A percentile compares a stretch with the other conserved stretches of the same genome.
Evolutionary conservation across 2,113 vertebrate genomes (phyloP).

Genomic region (Trichechus manatus): DNA sequence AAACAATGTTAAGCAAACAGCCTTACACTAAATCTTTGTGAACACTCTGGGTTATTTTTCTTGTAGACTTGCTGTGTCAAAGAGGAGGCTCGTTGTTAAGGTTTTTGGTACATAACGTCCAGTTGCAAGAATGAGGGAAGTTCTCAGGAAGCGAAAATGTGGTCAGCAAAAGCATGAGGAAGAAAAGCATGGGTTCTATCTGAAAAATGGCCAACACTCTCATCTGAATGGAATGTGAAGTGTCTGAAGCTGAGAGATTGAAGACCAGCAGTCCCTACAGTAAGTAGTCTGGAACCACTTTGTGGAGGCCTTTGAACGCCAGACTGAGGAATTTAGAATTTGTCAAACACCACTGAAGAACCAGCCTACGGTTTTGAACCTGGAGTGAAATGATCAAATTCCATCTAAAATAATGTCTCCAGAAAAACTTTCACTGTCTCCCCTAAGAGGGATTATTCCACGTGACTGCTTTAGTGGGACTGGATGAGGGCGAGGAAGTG

Average conservation of each 20-base stretch:
- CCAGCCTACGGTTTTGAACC: not conserved
- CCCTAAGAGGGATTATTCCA: not conserved
- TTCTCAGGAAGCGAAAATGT: not conserved
- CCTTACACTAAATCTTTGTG: not conserved
- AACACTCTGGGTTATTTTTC: not conserved
- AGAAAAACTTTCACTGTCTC: slow-evolving; percentile 1
- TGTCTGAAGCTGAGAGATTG: not conserved
- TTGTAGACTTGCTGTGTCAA: not conserved
- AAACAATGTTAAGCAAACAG: not conserved
- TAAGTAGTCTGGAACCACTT: not conserved
- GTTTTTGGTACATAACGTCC: not conserved
- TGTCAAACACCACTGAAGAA: not conserved
- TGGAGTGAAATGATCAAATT: slow-evolving; percentile 18
- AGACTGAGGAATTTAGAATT: not conserved
- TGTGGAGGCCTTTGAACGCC: not conserved
- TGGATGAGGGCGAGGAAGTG: not conserved
- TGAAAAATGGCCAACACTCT: slow-evolving; percentile 54
- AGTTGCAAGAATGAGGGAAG: not conserved
- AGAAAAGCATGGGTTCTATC: not conserved
- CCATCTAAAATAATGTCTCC: slow-evolving; percentile 39
- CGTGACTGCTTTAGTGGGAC: not conserved
- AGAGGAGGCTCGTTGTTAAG: not conserved
- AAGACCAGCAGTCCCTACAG: not conserved
- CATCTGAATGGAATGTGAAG: slow-evolving; percentile 5
- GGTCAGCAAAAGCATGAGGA: not conserved